Conservation (phyloP, 2,797 vertebrate species). For the Paedocypris micromegethes region DNA sequence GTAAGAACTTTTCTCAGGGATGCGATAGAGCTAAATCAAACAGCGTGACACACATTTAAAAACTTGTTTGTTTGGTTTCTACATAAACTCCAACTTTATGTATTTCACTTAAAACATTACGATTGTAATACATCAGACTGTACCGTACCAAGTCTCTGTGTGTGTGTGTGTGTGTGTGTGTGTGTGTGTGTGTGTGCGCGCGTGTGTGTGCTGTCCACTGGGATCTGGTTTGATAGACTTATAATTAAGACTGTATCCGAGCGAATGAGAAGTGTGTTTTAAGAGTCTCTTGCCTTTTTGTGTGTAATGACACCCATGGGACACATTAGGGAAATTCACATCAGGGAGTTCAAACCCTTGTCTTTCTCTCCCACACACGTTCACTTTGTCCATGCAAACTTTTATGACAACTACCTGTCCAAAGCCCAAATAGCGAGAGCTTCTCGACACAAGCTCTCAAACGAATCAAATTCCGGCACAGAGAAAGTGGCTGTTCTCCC, state of each 20-base stretch:
- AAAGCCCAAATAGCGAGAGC: background rate
- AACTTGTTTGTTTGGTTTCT: too few species aligned
- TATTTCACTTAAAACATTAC: background rate
- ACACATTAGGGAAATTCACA: slow-evolving; percentile 23
- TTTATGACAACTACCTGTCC: background rate
- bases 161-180: slow-evolving; percentile 21
- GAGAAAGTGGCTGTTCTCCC: slow-evolving; percentile 27
- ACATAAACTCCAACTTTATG: background rate
- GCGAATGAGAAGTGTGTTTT: slow-evolving; percentile 32
- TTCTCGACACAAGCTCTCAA: background rate
- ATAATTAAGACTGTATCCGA: slow-evolving; percentile 37
- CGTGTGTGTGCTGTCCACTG: slow-evolving; percentile 7
- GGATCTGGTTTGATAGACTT: slow-evolving; percentile 34
- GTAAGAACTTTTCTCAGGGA: background rate
- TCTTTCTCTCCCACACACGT: slow-evolving; percentile 3
- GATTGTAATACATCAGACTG: background rate
- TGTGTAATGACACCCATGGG: slow-evolving; percentile 41
- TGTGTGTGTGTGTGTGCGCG: slow-evolving; percentile 30
- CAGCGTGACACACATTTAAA: background rate
- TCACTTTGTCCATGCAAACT: slow-evolving; percentile 9
- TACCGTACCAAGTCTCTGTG: slow-evolving; percentile 11
- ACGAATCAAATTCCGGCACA: slow-evolving; percentile 11
- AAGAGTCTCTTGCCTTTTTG: slow-evolving; percentile 30
- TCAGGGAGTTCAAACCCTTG: slow-evolving; percentile 23
- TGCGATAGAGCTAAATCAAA: background rate